These are phyloP conservation scores for Caerostris extrusa DNA, from an alignment of 1,140 invertebrate genomes.

Conservation along the genomic window DNA sequence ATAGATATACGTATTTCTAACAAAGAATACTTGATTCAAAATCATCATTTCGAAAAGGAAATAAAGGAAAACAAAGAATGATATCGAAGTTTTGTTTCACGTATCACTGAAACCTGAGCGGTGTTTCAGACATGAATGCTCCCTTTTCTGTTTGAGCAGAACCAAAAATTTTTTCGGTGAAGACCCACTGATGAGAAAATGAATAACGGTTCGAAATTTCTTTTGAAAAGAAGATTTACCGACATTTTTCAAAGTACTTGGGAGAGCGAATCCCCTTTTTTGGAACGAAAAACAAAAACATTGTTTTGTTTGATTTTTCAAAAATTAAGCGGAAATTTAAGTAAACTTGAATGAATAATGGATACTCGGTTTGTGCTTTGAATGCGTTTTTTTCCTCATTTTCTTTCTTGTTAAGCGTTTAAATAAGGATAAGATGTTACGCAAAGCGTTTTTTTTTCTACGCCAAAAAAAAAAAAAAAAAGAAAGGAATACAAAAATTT, in stretches of 20 bases:
- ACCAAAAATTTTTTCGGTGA: conserved; percentile 38
- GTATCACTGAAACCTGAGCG: conserved; percentile 43
- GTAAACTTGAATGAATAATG: conserved; percentile 32
- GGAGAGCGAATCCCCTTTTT: not conserved
- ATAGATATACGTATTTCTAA: conserved; percentile 65
- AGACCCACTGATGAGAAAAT: conserved; percentile 29
- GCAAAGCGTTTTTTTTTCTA: no score
- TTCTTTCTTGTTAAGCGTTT: no score
- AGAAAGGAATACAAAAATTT: no score
- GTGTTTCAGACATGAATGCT: conserved; percentile 35
- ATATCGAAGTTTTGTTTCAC: conserved; percentile 61
- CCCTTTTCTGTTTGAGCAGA: not conserved
- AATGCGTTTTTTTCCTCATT: not conserved
- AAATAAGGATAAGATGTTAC: no score
- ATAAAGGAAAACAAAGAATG: conserved; percentile 40
- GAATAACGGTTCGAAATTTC: not conserved
- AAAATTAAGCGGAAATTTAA: conserved; percentile 26
- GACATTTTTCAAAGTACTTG: not conserved
- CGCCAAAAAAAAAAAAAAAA: no score
- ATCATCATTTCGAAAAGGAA: conserved; percentile 53
- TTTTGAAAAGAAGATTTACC: not conserved
- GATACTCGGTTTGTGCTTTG: not conserved
- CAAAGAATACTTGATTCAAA: conserved; percentile 59
- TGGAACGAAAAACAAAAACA: not conserved
- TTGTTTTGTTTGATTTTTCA: not conserved